These are phyloP conservation scores for Eulithis testata DNA, from an alignment of 2,888 invertebrate genomes.

Conservation along the genomic window DNA sequence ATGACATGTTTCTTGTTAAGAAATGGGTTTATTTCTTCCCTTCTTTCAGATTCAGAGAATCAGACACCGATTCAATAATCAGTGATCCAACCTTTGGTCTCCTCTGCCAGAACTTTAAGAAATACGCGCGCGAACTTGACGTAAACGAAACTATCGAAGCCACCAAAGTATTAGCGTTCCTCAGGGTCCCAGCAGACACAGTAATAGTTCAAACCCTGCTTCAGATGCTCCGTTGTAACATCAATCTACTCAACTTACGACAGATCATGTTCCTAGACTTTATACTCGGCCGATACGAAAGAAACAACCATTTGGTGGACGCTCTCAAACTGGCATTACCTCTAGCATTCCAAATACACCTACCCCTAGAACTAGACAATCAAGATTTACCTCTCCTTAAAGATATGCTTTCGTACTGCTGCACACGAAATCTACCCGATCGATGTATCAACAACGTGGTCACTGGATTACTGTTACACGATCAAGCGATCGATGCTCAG, in stretches of 20 bases:
- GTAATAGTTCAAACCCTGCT: slow-evolving; percentile 86
- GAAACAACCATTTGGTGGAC: slow-evolving; percentile 84
- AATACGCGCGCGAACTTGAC: slow-evolving; percentile 80
- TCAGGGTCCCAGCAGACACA: slow-evolving; percentile 84
- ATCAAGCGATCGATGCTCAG: slow-evolving; percentile 70
- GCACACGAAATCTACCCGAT: slow-evolving; percentile 77
- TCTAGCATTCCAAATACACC: slow-evolving; percentile 86
- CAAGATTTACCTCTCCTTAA: slow-evolving; percentile 78
- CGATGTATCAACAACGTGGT: slow-evolving; percentile 81
- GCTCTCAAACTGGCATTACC: slow-evolving; percentile 87
- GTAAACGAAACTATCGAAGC: slow-evolving; percentile 84
- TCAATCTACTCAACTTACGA: slow-evolving; percentile 85
- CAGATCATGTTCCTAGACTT: slow-evolving; percentile 87
- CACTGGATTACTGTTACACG: slow-evolving; percentile 75
- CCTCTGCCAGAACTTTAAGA: slow-evolving; percentile 84
- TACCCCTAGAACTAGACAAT: slow-evolving; percentile 83
- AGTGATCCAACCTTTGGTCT: slow-evolving; percentile 83
- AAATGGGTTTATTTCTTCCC: too few relatives aligned
- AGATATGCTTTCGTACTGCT: slow-evolving; percentile 83
- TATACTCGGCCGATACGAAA: slow-evolving; percentile 78
- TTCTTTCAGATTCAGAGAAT: slow-evolving; percentile 44
- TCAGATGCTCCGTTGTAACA: slow-evolving; percentile 85
- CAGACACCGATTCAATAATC: slow-evolving; percentile 71
- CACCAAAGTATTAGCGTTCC: slow-evolving; percentile 83
- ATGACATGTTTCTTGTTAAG: too few relatives aligned